Evolutionary conservation across 2,797 vertebrate species (phyloP), one percentile per base, ranked within the genome.

Genomic region (Xyrichtys novacula): DNA sequence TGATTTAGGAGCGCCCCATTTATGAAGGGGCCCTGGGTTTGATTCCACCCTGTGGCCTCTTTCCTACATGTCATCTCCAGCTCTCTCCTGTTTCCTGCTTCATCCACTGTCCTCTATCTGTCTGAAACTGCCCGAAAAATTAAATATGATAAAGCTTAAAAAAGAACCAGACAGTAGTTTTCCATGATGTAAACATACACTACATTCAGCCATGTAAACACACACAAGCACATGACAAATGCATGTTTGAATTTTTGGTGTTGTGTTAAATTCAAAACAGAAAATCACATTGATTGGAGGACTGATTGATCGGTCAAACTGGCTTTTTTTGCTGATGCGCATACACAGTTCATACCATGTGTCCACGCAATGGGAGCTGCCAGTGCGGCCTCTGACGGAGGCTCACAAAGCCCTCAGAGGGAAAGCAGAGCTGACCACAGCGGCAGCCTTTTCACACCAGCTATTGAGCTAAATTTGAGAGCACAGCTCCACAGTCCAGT

Each of bases 371-470:
- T 8, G 22, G 54, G 47, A 61, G 17, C 65, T 52, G 65, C 44
- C 66, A 67, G 52, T 63, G n/a, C 16, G 5, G 39, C 58, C 28
- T 72, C 57, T 59, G 46, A 66, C 74, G 70, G 66, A 73, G 54
- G 53, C 75, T 76, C 63, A 66, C 62, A 80, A 74, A 78, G 69
- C 54, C 48, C 38, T 53, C 39, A 52, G 38, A 36, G 38, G 57
- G 40, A 66, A 69, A 43, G 60, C 25, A 10, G 31, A 71, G 29
- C 56, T 43, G 61, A 78, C 59, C 58, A 46, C 66, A 58, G 20
- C 36, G 43, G 19, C 42, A 28, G 39, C n/a, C 16, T 23, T 25
- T 58, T 62, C 26, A 60, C 42, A 22, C 17, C 7, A 1, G 44
- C 14, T 58, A 54, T 9, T 29, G 50, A 63, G 50, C 56, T 50